Percentiles rank a stretch among this genome's conserved stretches.
These are phyloP conservation scores for Dryobotodes eremita DNA, from an alignment of 2,888 invertebrate species.

Conservation along the genomic window DNA sequence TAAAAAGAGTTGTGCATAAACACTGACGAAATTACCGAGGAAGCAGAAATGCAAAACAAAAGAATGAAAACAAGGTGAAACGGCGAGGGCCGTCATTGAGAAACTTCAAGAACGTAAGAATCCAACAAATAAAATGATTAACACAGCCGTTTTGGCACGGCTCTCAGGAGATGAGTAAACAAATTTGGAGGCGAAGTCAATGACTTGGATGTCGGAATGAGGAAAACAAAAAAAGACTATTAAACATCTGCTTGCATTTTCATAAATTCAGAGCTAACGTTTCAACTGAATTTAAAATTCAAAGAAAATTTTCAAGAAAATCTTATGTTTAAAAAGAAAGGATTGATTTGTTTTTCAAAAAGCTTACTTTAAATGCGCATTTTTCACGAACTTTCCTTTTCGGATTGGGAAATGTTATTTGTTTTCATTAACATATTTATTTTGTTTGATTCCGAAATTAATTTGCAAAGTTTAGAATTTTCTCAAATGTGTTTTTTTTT, in stretches of 20 bases:
- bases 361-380: slow-evolving; percentile 46
- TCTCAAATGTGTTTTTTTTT: neutral
- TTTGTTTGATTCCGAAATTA: slow-evolving; percentile 29
- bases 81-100: slow-evolving; percentile 65
- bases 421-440: slow-evolving; percentile 57
- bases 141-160: slow-evolving; percentile 81
- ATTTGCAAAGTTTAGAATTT: slow-evolving; percentile 5
- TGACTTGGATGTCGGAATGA: slow-evolving; percentile 75
- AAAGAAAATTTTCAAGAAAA: slow-evolving; percentile 4
- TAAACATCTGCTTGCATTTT: slow-evolving; percentile 64
- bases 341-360: slow-evolving; percentile 39
- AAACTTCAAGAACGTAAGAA: slow-evolving; percentile 67
- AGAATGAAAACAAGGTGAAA: slow-evolving; percentile 77
- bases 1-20: slow-evolving; percentile 67
- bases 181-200: slow-evolving; percentile 82
- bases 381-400: slow-evolving; percentile 48
- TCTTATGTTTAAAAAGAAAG: slow-evolving; percentile 29
- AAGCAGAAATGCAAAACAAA: slow-evolving; percentile 80
- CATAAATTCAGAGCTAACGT: slow-evolving; percentile 26
- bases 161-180: slow-evolving; percentile 81
- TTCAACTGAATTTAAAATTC: slow-evolving; percentile 47
- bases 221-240: slow-evolving; percentile 72
- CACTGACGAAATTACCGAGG: slow-evolving; percentile 75
- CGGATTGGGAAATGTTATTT: slow-evolving; percentile 40
- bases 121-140: slow-evolving; percentile 75